Percentiles rank a stretch among this genome's conserved stretches.
phyloP scores from a whole-genome alignment of 1,140 invertebrate genomes.

The Apis dorsata region DNA sequence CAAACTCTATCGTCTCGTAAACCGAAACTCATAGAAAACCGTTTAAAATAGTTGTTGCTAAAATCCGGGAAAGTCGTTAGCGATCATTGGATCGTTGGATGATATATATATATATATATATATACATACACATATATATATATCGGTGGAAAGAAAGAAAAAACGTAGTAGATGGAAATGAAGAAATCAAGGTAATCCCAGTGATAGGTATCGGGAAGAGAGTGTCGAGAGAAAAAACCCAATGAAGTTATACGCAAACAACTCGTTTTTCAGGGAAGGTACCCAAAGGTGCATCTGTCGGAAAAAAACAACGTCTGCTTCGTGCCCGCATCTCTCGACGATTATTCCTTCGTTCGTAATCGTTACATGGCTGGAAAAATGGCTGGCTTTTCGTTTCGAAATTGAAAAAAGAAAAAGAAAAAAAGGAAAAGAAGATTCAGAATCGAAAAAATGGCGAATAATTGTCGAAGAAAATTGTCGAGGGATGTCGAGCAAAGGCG shows the following conservation, averaged over 20 bases:
- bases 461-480: conserved; percentile 49
- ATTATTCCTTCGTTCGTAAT: conserved; percentile 38
- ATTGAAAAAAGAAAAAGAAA: too few species aligned
- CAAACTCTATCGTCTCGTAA: too few species aligned
- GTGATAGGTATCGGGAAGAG: conserved; percentile 59
- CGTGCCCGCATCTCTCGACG: conserved; percentile 55
- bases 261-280: conserved; percentile 62
- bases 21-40: too few species aligned
- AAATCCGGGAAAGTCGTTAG: too few species aligned
- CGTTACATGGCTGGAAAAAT: background rate
- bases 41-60: too few species aligned
- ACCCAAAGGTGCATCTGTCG: conserved; percentile 79
- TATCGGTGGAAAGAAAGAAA: background rate
- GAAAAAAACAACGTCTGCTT: conserved; percentile 71
- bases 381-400: background rate
- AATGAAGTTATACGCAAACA: conserved; percentile 56
- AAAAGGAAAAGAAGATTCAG: too few species aligned
- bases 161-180: conserved; percentile 20
- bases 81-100: background rate
- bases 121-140: too few species aligned
- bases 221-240: conserved; percentile 62
- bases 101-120: background rate
- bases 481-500: conserved; percentile 55
- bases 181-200: conserved; percentile 35
- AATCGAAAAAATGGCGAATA: conserved; percentile 5